Conservation (phyloP, 1,140 invertebrate species). For the Popillia japonica region DNA sequence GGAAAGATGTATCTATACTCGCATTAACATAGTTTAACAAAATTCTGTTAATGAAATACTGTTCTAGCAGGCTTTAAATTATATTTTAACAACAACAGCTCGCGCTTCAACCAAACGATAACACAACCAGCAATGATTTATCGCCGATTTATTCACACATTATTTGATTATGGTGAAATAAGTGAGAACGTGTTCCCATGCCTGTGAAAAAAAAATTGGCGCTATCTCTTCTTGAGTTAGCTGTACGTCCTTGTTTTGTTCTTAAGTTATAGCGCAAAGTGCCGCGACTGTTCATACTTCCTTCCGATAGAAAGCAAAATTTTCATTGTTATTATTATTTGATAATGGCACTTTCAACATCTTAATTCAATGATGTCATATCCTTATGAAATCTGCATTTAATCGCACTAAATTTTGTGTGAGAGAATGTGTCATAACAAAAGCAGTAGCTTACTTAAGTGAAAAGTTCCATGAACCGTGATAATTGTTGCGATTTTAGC, state of each 20-base stretch:
- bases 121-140: background rate
- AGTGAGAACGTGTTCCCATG: conserved; percentile 8
- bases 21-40: too few species aligned
- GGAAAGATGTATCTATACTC: too few species aligned
- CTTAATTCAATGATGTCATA: background rate
- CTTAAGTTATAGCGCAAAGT: background rate
- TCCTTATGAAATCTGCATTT: background rate
- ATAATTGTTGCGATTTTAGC: too few species aligned
- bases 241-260: background rate
- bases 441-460: background rate
- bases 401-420: background rate
- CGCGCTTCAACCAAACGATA: too few species aligned
- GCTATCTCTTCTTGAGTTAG: background rate
- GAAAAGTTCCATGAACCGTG: too few species aligned
- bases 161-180: background rate
- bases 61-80: too few species aligned
- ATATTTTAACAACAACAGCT: too few species aligned
- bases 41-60: too few species aligned
- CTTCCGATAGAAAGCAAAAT: conserved; percentile 29
- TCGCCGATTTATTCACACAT: background rate
- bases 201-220: conserved; percentile 5
- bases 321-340: conserved; percentile 10
- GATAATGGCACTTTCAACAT: background rate
- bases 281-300: background rate
- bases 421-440: background rate